A percentile compares a stretch with the other conserved stretches of the same genome.
These are phyloP conservation scores for Malurus melanocephalus DNA, from an alignment of 2,113 vertebrate species.

Conservation along the genomic window DNA sequence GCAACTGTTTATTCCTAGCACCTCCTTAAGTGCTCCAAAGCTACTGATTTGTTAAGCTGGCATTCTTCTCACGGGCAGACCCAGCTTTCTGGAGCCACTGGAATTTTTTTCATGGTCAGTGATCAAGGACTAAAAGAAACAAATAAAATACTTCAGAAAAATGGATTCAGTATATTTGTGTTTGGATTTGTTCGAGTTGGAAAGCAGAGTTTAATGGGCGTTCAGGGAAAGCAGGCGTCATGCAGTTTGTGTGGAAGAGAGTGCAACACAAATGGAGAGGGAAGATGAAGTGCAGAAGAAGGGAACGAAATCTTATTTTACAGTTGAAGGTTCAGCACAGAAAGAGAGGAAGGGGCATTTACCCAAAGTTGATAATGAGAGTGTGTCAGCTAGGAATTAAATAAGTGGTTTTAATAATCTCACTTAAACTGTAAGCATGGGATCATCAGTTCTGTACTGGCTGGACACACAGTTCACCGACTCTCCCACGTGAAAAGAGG, in stretches of 20 bases:
- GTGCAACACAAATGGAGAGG: not conserved
- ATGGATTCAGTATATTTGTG: slow-evolving; percentile 23
- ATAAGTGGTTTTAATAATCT: not conserved
- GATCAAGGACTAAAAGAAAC: slow-evolving; percentile 36
- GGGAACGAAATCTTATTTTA: not conserved
- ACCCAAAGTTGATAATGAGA: not conserved
- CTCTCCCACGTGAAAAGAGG: not conserved
- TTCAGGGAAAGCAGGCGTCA: not conserved
- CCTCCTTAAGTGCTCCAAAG: slow-evolving; percentile 65
- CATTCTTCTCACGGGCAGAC: slow-evolving; percentile 56
- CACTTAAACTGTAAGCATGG: not conserved
- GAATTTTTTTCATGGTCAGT: slow-evolving; percentile 34
- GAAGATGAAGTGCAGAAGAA: not conserved
- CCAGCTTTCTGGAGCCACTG: slow-evolving; percentile 50
- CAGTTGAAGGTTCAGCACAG: not conserved
- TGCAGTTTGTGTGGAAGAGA: not conserved
- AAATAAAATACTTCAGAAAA: slow-evolving; percentile 50
- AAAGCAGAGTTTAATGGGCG: not conserved
- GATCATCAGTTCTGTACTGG: not conserved
- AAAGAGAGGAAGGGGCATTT: not conserved
- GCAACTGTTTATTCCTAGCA: slow-evolving; percentile 58
- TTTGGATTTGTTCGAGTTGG: slow-evolving; percentile 7
- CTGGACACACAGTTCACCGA: not conserved
- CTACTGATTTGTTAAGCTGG: slow-evolving; percentile 67
- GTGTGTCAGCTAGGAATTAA: not conserved